A percentile compares a stretch with the other conserved stretches of the same genome.
phyloP scores from a whole-genome alignment of 2,113 vertebrate genomes.

The Alaudala cheleensis region DNA sequence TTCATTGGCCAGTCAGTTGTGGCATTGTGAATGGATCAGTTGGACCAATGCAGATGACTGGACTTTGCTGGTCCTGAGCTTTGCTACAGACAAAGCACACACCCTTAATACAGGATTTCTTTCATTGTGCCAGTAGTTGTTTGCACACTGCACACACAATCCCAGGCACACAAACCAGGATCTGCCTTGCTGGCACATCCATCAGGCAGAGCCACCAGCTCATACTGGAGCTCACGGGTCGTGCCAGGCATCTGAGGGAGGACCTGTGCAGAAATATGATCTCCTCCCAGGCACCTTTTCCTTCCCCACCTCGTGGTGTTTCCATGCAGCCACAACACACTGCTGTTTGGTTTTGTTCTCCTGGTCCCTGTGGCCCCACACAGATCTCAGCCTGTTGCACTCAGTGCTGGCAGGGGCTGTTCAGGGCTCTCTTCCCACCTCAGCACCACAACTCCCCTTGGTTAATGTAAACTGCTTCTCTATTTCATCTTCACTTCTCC shows the following conservation, averaged over 20 bases:
- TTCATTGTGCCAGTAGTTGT: background rate
- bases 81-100: background rate
- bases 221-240: background rate
- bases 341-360: background rate
- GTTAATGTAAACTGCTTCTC: background rate
- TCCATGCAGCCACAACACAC: background rate
- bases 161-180: background rate
- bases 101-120: background rate
- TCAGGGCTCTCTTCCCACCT: background rate
- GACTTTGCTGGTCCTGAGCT: background rate
- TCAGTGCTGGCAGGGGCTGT: fast-evolving
- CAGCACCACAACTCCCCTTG: background rate
- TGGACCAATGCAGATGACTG: background rate
- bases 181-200: background rate
- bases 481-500: background rate
- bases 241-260: background rate
- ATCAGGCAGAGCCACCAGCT: background rate
- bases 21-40: background rate
- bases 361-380: background rate
- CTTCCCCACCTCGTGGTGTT: background rate
- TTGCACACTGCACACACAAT: background rate
- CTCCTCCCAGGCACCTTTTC: background rate
- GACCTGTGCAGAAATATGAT: fast-evolving
- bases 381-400: background rate
- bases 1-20: background rate